Percentiles rank a stretch among this genome's conserved stretches.
Evolutionary conservation across 1,140 invertebrate species (phyloP).

Genomic region (Cydia strobilella): DNA sequence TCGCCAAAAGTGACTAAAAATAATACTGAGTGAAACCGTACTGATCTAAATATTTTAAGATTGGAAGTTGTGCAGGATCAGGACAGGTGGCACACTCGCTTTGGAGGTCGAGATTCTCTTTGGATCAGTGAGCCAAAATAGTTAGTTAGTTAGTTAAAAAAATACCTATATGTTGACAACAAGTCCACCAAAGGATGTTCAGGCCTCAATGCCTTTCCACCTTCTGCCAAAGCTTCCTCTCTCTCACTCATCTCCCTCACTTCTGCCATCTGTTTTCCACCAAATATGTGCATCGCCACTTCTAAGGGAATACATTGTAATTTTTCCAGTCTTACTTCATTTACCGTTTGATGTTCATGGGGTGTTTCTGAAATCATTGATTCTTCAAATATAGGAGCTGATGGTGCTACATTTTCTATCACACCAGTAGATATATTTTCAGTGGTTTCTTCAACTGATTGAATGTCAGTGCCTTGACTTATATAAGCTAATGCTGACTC

Average conservation of each 20-base stretch:
- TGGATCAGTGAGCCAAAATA: too few species aligned
- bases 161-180: conserved; percentile 66
- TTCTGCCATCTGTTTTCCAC: conserved; percentile 59
- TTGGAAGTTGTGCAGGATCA: too few species aligned
- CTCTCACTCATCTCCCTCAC: conserved; percentile 61
- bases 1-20: too few species aligned
- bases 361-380: conserved; percentile 32
- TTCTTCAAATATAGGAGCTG: conserved; percentile 62
- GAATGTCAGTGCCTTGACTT: background rate
- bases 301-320: conserved; percentile 57
- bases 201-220: conserved; percentile 55
- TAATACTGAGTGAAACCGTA: too few species aligned
- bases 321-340: conserved; percentile 41
- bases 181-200: conserved; percentile 72
- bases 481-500: conserved; percentile 46
- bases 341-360: conserved; percentile 28
- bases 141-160: too few species aligned
- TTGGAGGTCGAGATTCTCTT: too few species aligned
- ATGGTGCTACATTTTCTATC: conserved; percentile 48
- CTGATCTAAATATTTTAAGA: too few species aligned
- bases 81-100: too few species aligned
- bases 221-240: conserved; percentile 65
- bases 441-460: conserved; percentile 21
- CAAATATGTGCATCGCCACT: conserved; percentile 61
- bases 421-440: conserved; percentile 14